Conservation (phyloP, 1,140 invertebrate genomes). For the Pseudomyrmex sp. region DNA sequence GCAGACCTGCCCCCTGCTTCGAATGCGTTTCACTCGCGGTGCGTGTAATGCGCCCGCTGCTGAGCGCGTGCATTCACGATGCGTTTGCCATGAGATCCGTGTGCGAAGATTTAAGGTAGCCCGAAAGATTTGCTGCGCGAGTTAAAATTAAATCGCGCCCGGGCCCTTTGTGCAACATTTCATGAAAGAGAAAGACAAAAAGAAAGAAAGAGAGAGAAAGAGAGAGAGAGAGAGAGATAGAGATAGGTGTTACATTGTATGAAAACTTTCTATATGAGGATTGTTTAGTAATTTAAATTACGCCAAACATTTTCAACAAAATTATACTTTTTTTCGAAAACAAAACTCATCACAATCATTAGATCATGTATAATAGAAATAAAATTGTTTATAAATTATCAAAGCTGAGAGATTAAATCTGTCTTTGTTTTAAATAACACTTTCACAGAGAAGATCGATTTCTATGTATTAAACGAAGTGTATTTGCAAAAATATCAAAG, state of each 20-base stretch:
- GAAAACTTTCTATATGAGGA: too few relatives aligned
- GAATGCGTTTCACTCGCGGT: constrained; percentile 67
- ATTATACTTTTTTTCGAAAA: background rate
- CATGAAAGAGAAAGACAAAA: too few relatives aligned
- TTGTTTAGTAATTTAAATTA: too few relatives aligned
- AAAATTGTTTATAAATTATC: background rate
- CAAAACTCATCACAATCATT: background rate
- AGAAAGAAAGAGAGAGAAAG: too few relatives aligned
- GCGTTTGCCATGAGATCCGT: constrained; percentile 68
- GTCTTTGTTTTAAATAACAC: background rate
- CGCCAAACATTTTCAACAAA: background rate
- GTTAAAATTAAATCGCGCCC: constrained; percentile 52
- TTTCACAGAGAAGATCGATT: background rate
- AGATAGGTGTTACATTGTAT: too few relatives aligned
- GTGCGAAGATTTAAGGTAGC: constrained; percentile 46
- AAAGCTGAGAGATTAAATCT: background rate
- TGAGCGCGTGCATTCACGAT: constrained; percentile 62
- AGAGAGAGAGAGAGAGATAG: too few relatives aligned
- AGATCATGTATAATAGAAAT: too few relatives aligned
- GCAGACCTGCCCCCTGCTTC: constrained; percentile 71
- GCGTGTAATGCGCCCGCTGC: constrained; percentile 52
- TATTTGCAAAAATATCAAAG: constrained; percentile 60
- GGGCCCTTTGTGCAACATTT: background rate
- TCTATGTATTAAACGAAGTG: background rate
- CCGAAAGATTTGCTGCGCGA: constrained; percentile 52